phyloP scores from a whole-genome alignment of 2,888 invertebrate genomes.

The Pandemis heparana region DNA sequence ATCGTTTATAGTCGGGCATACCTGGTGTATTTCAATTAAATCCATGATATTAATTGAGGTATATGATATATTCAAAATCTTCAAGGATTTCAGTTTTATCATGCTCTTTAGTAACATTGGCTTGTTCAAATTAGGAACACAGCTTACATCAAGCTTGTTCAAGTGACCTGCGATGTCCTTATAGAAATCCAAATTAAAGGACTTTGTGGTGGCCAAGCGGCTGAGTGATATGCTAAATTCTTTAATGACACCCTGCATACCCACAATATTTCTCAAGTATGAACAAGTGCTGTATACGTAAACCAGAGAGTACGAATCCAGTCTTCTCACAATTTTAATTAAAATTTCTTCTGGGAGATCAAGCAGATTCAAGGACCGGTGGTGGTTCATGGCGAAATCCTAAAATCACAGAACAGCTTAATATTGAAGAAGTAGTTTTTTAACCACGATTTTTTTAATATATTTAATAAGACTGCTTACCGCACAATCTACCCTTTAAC shows the following conservation, averaged over 20 bases:
- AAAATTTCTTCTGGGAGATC: conserved; percentile 72
- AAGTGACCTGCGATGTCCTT: conserved; percentile 62
- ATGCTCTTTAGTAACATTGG: conserved; percentile 58
- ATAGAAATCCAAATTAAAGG: conserved; percentile 63
- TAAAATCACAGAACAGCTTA: neutral
- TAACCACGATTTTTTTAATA: neutral
- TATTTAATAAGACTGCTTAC: neutral
- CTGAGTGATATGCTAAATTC: conserved; percentile 61
- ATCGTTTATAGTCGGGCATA: conserved; percentile 67
- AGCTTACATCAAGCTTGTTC: conserved; percentile 63
- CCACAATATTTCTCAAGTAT: conserved; percentile 56
- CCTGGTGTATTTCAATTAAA: conserved; percentile 61
- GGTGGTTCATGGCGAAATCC: conserved; percentile 19
- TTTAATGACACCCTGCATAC: conserved; percentile 57
- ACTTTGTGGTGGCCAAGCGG: conserved; percentile 59
- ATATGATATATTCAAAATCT: conserved; percentile 67
- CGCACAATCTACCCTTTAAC: neutral
- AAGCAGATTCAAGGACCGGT: conserved; percentile 1
- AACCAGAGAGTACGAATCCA: conserved; percentile 61
- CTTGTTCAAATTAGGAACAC: conserved; percentile 63
- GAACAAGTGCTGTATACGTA: conserved; percentile 62
- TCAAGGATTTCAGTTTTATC: conserved; percentile 61
- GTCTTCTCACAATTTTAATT: conserved; percentile 63
- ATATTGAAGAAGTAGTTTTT: too few relatives aligned
- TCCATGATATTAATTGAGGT: conserved; percentile 67